These are phyloP conservation scores for Macrophya annulata DNA, from an alignment of 2,888 invertebrate genomes.

Conservation along the genomic window DNA sequence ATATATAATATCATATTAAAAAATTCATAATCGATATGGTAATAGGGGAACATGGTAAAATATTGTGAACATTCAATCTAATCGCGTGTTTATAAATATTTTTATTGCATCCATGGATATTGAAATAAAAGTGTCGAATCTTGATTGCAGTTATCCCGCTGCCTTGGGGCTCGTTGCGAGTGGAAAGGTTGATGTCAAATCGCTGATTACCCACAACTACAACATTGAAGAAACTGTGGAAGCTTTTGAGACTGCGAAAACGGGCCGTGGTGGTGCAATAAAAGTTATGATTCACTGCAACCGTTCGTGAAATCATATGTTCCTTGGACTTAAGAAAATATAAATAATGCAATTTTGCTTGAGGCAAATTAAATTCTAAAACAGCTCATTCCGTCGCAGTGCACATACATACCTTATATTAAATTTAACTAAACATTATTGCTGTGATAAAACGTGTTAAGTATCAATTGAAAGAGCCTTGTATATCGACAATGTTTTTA, in stretches of 20 bases:
- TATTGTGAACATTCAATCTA: neutral
- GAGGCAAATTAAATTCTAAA: neutral
- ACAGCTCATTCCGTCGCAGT: conserved; percentile 35
- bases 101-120: neutral
- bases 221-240: conserved; percentile 88
- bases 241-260: conserved; percentile 92
- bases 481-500: conserved; percentile 15
- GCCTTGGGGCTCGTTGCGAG: conserved; percentile 90
- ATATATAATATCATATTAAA: neutral
- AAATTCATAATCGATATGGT: neutral
- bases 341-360: conserved; percentile 1
- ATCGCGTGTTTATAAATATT: neutral
- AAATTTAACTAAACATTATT: conserved; percentile 10
- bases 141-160: conserved; percentile 86
- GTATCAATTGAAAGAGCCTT: neutral
- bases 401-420: neutral
- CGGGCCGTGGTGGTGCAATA: conserved; percentile 87
- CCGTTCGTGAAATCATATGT: conserved; percentile 13
- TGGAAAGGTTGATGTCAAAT: conserved; percentile 90
- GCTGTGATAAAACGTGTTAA: conserved; percentile 29
- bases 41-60: neutral
- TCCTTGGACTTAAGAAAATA: neutral
- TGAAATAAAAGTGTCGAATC: neutral
- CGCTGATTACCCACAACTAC: conserved; percentile 92
- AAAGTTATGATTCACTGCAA: conserved; percentile 94